Base-by-base conservation (phyloP, 1,140 invertebrate species). In the Zaprionus africanus region DNA sequence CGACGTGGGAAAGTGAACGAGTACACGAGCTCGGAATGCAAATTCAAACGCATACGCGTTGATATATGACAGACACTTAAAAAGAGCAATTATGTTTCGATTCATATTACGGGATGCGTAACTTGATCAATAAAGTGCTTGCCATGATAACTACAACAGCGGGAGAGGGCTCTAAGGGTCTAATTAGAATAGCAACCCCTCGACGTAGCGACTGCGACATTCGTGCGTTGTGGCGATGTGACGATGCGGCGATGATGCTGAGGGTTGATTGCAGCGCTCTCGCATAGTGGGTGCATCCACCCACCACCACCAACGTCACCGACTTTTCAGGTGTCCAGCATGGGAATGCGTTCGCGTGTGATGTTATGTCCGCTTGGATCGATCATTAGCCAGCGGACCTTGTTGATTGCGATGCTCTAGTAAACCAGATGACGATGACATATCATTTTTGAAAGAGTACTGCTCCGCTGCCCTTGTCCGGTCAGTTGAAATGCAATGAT, bases 341-440 rank as follows among this genome's bases (percentile, higher is more conserved):
- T 92, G 90, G 90, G 90, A 92, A 92, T 92, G 67, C 58, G 69
- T 38, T 92, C 81, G 91, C 90, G 91, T 92, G 90, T 79, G 76
- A 75, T 88, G 90, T 78, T 87, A 91, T 91, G 59, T 38, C 58
- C 9, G 34, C 22, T 58, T 49, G 41, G 62, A 58, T 73, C 36
- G 54, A 76, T 82, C 82, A 79, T 86, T 90, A 90, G 78, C 62
- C 60, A 46, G 24, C 46, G 57, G 28, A 41, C 51, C 41, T 43
- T 79, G 70, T 59, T 54, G 69, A 63, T 79, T 41, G 59, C 70
- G 84, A 87, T 87, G 84, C 84, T 87, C 84, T 84, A 87, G 53
- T 91, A 86, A 91, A 91, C 82, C 90, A 91, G 90, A 91, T 91
- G 90, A 92, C 90, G 80, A 92, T 92, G 90, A 92, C 90, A 90